Conservation (phyloP, 2,888 invertebrate species). For the Harmothoe impar region DNA sequence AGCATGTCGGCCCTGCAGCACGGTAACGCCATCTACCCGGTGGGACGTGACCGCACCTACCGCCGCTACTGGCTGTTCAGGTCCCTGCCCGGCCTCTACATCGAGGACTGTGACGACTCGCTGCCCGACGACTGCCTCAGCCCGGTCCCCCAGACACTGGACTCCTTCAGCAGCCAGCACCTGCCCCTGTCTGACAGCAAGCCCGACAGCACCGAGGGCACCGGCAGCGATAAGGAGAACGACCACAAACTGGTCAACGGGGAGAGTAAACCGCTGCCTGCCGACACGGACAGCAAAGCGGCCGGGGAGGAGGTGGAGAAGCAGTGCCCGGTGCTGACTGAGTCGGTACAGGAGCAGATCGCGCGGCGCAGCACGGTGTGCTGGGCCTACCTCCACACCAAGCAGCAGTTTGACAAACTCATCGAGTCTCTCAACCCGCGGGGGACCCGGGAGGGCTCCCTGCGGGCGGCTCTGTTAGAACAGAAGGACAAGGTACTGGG, state of each 20-base stretch:
- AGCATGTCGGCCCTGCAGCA: slow-evolving; percentile 76
- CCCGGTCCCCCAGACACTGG: slow-evolving; percentile 45
- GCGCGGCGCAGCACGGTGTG: not conserved
- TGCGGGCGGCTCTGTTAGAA: slow-evolving; percentile 87
- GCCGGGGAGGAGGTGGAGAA: not conserved
- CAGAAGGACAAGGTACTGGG: slow-evolving; percentile 86
- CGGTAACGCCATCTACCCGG: slow-evolving; percentile 81
- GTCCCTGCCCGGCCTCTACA: slow-evolving; percentile 92
- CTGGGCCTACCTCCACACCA: slow-evolving; percentile 47
- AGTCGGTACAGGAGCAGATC: slow-evolving; percentile 38
- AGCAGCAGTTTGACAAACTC: slow-evolving; percentile 89
- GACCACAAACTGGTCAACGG: slow-evolving; percentile 70
- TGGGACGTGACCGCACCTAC: slow-evolving; percentile 92
- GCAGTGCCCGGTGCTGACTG: not conserved
- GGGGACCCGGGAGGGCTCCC: slow-evolving; percentile 91
- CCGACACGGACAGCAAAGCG: not conserved
- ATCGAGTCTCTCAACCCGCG: slow-evolving; percentile 90
- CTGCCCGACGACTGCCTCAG: slow-evolving; percentile 72
- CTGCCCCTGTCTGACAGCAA: slow-evolving; percentile 50
- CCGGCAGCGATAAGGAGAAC: slow-evolving; percentile 87
- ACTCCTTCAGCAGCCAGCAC: slow-evolving; percentile 46
- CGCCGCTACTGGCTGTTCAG: slow-evolving; percentile 92
- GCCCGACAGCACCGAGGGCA: slow-evolving; percentile 76
- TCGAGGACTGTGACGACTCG: slow-evolving; percentile 88
- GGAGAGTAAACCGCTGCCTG: slow-evolving; percentile 63